phyloP scores from a whole-genome alignment of 1,140 invertebrate species.

The Caenorhabditis tropicalis region DNA sequence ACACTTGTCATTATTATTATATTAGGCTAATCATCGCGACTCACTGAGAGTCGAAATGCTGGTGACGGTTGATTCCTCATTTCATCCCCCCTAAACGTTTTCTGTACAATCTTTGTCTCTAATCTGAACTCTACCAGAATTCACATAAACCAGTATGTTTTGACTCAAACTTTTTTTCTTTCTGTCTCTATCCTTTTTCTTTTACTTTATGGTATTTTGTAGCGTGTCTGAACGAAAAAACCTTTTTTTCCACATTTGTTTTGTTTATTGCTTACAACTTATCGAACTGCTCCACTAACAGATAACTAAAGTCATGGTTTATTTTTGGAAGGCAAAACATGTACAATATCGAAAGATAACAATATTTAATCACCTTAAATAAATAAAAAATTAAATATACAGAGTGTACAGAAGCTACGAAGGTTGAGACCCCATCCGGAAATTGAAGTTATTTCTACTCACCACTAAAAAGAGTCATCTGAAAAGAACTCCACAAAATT shows the following conservation, averaged over 20 bases:
- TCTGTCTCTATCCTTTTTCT: neutral
- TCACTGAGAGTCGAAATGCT: neutral
- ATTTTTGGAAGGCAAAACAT: no score
- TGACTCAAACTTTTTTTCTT: neutral
- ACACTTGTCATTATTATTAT: neutral
- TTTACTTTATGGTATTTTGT: slow-evolving; percentile 12
- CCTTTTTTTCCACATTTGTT: neutral
- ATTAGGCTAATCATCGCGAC: no score
- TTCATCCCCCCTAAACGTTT: neutral
- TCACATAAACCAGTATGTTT: no score
- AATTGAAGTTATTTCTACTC: no score
- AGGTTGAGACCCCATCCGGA: no score
- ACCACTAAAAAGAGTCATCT: no score
- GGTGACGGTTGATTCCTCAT: slow-evolving; percentile 27
- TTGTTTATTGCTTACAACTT: neutral
- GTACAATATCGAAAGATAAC: no score
- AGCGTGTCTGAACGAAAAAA: neutral
- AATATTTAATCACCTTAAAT: no score
- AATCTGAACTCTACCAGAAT: neutral
- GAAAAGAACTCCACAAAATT: neutral
- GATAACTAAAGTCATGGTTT: no score
- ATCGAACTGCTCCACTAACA: neutral
- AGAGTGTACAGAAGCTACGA: no score
- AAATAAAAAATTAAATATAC: no score
- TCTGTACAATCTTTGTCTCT: slow-evolving; percentile 21